Evolutionary conservation across 2,113 vertebrate species (phyloP), one percentile per base, ranked within the genome.

Genomic region (Siphamia tubifer): DNA sequence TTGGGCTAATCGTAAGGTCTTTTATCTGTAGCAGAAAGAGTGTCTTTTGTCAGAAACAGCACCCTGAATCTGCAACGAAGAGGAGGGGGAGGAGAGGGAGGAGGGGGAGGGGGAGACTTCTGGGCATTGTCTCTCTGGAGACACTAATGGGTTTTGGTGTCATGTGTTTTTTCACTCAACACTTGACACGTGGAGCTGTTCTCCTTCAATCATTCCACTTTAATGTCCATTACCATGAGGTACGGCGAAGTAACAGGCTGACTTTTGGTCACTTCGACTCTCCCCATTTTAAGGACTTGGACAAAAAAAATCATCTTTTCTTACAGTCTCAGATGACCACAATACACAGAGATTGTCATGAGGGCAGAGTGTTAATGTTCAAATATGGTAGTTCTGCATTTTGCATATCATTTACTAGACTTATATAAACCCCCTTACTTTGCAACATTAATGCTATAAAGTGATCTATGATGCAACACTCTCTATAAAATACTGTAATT

Each of bases 111-210:
- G 69, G 69, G 68, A 47, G 84, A 91, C 90, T 93, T 94, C 94
- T 92, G 92, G 87, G 88, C 87, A 95, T 94, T 94, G 93, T 94
- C 93, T 95, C 92, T 94, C 92, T 79, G 83, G 90, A 90, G 93
- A 93, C 90, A 61, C 90, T 96, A 97, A 97, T 95, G 94, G 95
- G 85, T 95, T 96, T 95, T 92, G 92, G 93, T 94, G 94, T 94
- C 92, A 92, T 93, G 89, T 84, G 86, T 92, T 92, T 86, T 86
- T 91, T 94, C 94, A 94, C 91, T 94, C 93, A 92, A 58, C 76
- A 74, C 81, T 89, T 95, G 94, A 95, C 95, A 94, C 89, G 90
- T 87, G 88, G 68, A 93, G 90, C 88, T 77, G 71, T 90, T 93
- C 88, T 86, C 88, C 90, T 93, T 94, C 88, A 93, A 90, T 89